Base-by-base conservation (phyloP, 2,888 invertebrate genomes). In the Pachliopta kotzebuea region DNA sequence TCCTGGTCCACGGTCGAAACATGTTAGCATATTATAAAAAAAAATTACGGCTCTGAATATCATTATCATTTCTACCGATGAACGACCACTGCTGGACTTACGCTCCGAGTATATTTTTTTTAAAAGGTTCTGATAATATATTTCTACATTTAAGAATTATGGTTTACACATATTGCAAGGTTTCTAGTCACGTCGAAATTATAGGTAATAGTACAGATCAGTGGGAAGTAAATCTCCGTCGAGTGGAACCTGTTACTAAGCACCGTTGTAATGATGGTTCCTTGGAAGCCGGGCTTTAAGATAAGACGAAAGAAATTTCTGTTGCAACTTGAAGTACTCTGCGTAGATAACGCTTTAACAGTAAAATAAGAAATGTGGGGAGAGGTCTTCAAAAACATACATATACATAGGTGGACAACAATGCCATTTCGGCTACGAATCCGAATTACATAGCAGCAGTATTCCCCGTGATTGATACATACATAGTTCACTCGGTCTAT, bases 231-330 rank as follows among this genome's bases (percentile, higher is more conserved):
- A 55, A 31, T 62, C 6, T 31, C n/a, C 20, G 21, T 26, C 56
- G 23, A 37, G 50, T 23, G 50, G 29, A 62, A 62, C 62, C 62
- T 62, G 62, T 62, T 62, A 56, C 50, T 14, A 37, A 56, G 62
- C 57, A 63, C 62, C 62, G 62, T 63, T 63, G 37, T 57, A 63
- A 63, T 57, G 57, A 57, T 26, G 31, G 24, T 63, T 63, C 57
- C 62, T 57, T 63, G 26, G 62, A 56, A 57, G 53, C 56, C 31
- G 29, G 24, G 53, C 56, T 56, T 31, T 26, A n/a, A 62, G 26
- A 37, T 56, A 56, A 31, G 50, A 11, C 45, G 23, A 23, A 56
- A 31, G 29, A 61, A 61, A 62, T 62, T 62, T 50, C 56, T 62
- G 56, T 62, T 62, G 56, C 56, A 62, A 37, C 37, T 14, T 37